phyloP scores from a whole-genome alignment of 2,113 vertebrate species.

The Gambusia holbrooki region DNA sequence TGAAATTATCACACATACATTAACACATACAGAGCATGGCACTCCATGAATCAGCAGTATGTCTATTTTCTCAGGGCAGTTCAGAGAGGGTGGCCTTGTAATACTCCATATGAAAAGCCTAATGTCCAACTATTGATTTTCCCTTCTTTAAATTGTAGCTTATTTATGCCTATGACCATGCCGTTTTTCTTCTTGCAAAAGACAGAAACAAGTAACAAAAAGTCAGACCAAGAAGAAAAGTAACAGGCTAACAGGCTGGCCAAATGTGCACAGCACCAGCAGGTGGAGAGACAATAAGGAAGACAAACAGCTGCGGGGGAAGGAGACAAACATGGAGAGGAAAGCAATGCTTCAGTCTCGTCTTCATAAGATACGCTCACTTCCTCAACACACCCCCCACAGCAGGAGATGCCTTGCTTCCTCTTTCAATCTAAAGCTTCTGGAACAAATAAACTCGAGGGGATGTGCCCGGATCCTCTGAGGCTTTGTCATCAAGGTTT shows the following conservation, averaged over 20 bases:
- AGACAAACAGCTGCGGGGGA: conserved; percentile 51
- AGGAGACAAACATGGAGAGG: conserved; percentile 37
- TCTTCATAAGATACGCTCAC: conserved; percentile 35
- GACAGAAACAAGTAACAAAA: conserved; percentile 23
- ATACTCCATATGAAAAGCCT: conserved; percentile 75
- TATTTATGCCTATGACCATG: conserved; percentile 72
- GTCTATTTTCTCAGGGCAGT: conserved; percentile 74
- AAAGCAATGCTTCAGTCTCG: conserved; percentile 28
- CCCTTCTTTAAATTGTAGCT: conserved; percentile 75
- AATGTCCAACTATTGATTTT: conserved; percentile 78
- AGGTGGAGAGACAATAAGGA: conserved; percentile 44
- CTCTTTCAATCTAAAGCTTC: conserved; percentile 45
- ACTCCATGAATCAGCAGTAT: conserved; percentile 67
- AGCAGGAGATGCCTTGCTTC: conserved; percentile 33
- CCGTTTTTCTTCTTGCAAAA: conserved; percentile 12
- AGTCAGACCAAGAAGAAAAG: conserved; percentile 7
- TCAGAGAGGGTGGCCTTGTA: conserved; percentile 65
- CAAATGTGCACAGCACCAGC: conserved; percentile 16
- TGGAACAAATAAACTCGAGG: conserved; percentile 43
- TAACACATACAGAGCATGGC: conserved; percentile 3
- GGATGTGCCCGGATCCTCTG: conserved; percentile 6
- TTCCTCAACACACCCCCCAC: conserved; percentile 40
- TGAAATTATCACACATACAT: neutral
- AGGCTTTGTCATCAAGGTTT: conserved; percentile 46
- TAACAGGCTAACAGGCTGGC: conserved; percentile 50